Evolutionary conservation across 2,888 invertebrate genomes (phyloP), one percentile per base, ranked within the genome.

Genomic region (Trichogramma evanescens): DNA sequence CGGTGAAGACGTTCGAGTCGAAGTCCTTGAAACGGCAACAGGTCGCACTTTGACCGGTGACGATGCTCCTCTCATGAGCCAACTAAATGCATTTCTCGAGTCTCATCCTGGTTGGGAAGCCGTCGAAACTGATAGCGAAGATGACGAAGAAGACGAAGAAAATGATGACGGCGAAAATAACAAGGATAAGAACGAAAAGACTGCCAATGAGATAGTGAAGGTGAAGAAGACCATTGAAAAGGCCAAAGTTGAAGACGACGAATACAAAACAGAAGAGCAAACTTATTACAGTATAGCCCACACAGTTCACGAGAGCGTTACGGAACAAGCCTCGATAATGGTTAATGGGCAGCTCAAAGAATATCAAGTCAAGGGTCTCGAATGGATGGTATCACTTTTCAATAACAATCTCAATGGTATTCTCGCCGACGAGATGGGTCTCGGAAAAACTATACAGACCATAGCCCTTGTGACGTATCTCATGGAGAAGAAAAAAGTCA

Each of bases 371-470:
- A 93, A 92, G 84, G 99, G 99, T 66, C 81, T 99, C 65, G 97
- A 99, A 80, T 99, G 99, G 99, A 82, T 99, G 75, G 97, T 99
- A 2, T 99, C 98, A 0, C 80, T 99, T 54, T 98, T 95, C 80
- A 99, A 99, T 79, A 99, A 99, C 80, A 98, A 97, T 78, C 80
- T 99, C 65, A 99, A 99, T 75, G 99, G 98, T 13, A 99, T 99
- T 74, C 82, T 99, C 69, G 99, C 99, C 56, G 99, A 99, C 79
- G 98, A 99, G 80, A 99, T 99, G 99, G 97, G 97, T 81, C 85
- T 97, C 57, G 97, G 97, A 61, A 97, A 97, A 81, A 95, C 95
- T 54, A 95, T 95, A 73, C 99, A 99, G 81, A 99, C 99, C 0
- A 99, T 99, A 73, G 95, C 89, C 5, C 81, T 99, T 62, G 91